Percentiles rank a stretch among this genome's conserved stretches.
phyloP scores from a whole-genome alignment of 2,888 invertebrate genomes.

The Aricia artaxerxes region DNA sequence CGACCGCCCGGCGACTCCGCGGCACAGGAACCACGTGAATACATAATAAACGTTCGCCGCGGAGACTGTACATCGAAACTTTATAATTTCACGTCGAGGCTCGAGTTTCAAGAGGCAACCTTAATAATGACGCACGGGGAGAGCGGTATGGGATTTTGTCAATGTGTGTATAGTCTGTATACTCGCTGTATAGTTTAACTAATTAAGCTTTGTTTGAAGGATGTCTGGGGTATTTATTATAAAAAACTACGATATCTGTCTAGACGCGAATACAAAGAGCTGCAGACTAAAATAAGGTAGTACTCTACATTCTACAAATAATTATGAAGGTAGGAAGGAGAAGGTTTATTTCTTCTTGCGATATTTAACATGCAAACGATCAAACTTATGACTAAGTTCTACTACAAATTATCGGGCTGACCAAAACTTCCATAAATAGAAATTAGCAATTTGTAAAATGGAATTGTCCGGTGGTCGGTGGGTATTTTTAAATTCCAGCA shows the following conservation, averaged over 20 bases:
- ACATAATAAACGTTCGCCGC: constrained; percentile 48
- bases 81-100: constrained; percentile 28
- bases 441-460: constrained; percentile 3
- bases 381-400: neutral
- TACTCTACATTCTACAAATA: neutral
- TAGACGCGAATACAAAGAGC: neutral
- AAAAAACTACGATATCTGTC: constrained; percentile 24
- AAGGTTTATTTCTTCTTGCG: neutral
- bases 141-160: constrained; percentile 38
- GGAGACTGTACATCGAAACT: constrained; percentile 39
- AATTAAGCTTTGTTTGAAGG: constrained; percentile 22
- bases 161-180: constrained; percentile 6
- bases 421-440: neutral
- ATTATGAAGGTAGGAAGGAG: neutral
- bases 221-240: constrained; percentile 14
- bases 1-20: constrained; percentile 53
- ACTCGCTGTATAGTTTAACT: constrained; percentile 17
- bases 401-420: neutral
- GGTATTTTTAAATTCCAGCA: constrained; percentile 10
- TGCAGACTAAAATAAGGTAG: neutral
- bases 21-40: constrained; percentile 50
- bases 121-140: constrained; percentile 16
- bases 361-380: neutral
- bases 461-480: neutral
- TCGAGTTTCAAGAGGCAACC: constrained; percentile 24